These are phyloP conservation scores for Plusia festucae DNA, from an alignment of 2,888 invertebrate genomes.

Conservation along the genomic window DNA sequence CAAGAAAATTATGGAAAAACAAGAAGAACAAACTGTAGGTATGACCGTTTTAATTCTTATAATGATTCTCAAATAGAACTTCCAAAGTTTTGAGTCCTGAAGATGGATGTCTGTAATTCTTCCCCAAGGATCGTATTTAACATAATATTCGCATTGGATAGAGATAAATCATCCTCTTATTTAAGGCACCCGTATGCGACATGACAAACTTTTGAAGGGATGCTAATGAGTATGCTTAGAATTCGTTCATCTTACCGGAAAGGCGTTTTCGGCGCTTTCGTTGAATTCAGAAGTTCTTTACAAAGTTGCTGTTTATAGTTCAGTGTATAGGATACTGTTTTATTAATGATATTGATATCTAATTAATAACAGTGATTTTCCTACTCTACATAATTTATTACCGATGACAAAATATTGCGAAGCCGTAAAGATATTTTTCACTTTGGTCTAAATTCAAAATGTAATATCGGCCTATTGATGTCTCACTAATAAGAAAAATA, in stretches of 20 bases:
- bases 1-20: too few species aligned
- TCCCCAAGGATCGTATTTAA: neutral
- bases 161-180: neutral
- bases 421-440: neutral
- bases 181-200: conserved; percentile 1
- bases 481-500: too few species aligned
- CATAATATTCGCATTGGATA: conserved; percentile 1
- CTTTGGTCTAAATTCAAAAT: too few species aligned
- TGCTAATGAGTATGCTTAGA: neutral
- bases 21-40: too few species aligned
- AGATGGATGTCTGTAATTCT: neutral
- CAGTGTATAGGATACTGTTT: neutral
- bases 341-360: too few species aligned
- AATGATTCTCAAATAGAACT: neutral
- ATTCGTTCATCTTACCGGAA: neutral
- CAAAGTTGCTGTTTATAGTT: neutral
- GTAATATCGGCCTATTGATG: too few species aligned
- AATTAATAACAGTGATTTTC: too few species aligned
- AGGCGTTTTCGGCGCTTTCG: too few species aligned
- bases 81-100: neutral
- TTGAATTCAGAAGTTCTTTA: neutral
- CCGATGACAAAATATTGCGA: neutral
- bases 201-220: neutral
- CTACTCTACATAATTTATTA: too few species aligned
- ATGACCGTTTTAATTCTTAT: neutral